Evolutionary conservation across 2,797 vertebrate species (phyloP).

Genomic region (Pangasius macronema): DNA sequence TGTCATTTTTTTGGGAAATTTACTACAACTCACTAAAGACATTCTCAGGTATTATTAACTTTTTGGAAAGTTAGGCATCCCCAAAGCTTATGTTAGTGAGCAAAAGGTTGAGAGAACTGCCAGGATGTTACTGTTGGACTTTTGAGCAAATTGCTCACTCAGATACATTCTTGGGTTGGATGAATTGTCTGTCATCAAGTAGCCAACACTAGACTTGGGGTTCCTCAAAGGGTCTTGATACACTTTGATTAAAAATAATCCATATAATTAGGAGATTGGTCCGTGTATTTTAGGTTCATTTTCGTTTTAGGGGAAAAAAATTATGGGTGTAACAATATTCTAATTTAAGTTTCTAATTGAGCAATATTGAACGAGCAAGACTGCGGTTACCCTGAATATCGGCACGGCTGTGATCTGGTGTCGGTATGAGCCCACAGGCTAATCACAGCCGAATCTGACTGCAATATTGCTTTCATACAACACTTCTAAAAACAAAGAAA

Average conservation of each 20-base stretch:
- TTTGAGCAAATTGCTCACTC: not conserved
- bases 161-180: not conserved
- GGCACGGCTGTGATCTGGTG: not conserved
- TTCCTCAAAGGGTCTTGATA: slow-evolving; percentile 8
- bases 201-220: not conserved
- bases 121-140: not conserved
- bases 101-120: not conserved
- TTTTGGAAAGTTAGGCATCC: not conserved
- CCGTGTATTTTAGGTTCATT: not conserved
- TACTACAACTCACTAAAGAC: not conserved
- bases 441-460: not conserved
- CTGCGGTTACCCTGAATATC: not conserved
- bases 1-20: not conserved
- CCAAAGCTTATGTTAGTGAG: not conserved
- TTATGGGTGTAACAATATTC: not conserved
- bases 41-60: not conserved
- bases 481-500: not conserved
- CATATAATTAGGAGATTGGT: not conserved
- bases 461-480: not conserved
- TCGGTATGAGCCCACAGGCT: not conserved
- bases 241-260: not conserved
- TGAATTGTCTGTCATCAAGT: not conserved
- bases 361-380: not conserved
- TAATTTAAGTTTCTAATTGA: not conserved
- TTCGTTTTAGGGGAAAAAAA: too few relatives aligned